A percentile compares a stretch with the other conserved stretches of the same genome.
These are phyloP conservation scores for Anhinga rufa DNA, from an alignment of 2,113 vertebrate species.

Conservation along the genomic window DNA sequence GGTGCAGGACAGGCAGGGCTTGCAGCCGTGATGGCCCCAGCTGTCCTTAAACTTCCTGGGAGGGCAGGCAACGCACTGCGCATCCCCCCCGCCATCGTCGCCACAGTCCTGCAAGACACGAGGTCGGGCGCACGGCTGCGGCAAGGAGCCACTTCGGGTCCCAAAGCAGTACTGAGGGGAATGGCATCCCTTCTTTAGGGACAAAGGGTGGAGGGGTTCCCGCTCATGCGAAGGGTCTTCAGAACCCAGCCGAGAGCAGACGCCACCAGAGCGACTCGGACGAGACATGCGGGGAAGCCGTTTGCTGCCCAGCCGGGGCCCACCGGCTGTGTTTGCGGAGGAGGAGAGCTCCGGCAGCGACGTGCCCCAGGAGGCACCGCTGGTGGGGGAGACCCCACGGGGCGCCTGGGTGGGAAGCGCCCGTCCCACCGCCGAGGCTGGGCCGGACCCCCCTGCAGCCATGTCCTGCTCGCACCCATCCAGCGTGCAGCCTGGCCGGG, in stretches of 20 bases:
- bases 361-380: rapidly evolving
- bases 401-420: background rate
- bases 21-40: slow-evolving; percentile 77
- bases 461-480: background rate
- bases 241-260: background rate
- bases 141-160: background rate
- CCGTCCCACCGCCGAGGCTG: background rate
- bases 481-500: rapidly evolving
- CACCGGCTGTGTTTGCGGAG: rapidly evolving
- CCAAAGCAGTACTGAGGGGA: background rate
- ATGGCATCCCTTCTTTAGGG: background rate
- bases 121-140: rapidly evolving
- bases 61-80: slow-evolving; percentile 67
- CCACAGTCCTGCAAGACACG: slow-evolving; percentile 75
- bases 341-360: background rate
- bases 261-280: rapidly evolving
- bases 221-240: rapidly evolving
- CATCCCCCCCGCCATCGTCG: slow-evolving; percentile 68
- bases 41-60: slow-evolving; percentile 77
- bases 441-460: background rate
- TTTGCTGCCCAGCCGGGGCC: rapidly evolving
- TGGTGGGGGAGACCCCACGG: no score
- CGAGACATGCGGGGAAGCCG: rapidly evolving
- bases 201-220: background rate
- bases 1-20: slow-evolving; percentile 75